Evolutionary conservation across 2,797 vertebrate species (phyloP), one percentile per base, ranked within the genome.

Genomic region (Acestrorhynchus altus): DNA sequence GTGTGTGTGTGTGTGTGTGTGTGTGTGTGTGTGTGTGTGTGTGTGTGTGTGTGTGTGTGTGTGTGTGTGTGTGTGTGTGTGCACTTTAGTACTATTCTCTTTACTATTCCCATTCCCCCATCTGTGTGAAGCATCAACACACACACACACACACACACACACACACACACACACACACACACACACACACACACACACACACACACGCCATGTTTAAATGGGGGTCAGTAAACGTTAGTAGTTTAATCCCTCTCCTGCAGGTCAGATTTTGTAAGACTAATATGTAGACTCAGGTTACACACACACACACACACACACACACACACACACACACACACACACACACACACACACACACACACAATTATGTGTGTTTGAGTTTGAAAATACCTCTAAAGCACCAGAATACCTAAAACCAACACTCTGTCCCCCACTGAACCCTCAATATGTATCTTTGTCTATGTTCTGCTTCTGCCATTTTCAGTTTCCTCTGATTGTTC

Each of bases 101-200:
- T 16, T 1, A 7, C 26, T 28, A 12, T 60, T 16, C n/a, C n/a
- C 46, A 31, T 11, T 35, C 57, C 28, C 26, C 57, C 57, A 60
- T 31, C 57, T 60, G 57, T 60, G 57, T 60, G 24, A 60, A 35
- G 24, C 57, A 60, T 60, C 57, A 60, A 15, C 57, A 4, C 57
- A 6, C 26, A 13, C 56, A 26, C 56, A 13, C 56, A 28, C 56
- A 28, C 56, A 28, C 56, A 13, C 26, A 59, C 56, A 59, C 56
- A 15, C 57, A 15, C 57, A 6, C 57, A 15, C 56, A 28, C 56
- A 28, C 56, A 28, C 56, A 28, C 56, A 28, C 56, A 13, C 26
- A 59, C 56, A 31, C 56, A 59, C 26, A 59, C 56, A 35, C 46
- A 60, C 26, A 60, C 13, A 15, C 57, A 54, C 51, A 54, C 15